Evolutionary conservation across 2,888 invertebrate species (phyloP), one percentile per base, ranked within the genome.

Genomic region (Thelaira solivaga): DNA sequence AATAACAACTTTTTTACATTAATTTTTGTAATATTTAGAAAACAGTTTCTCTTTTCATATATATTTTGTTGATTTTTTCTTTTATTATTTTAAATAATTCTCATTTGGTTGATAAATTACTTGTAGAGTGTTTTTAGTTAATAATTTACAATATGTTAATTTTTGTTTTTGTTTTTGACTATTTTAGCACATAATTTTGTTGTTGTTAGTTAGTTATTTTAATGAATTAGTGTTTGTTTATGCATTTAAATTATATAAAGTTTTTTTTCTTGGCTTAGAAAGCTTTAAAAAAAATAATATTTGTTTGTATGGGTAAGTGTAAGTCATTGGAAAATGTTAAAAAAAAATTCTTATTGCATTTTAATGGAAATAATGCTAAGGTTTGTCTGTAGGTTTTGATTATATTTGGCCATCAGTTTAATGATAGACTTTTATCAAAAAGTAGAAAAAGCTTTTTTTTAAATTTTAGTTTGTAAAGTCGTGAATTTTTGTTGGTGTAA

Each of bases 11-110:
- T 61, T 39, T 16, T n/a, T n/a, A n/a, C 0, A 1, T 16, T 34
- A 49, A n/a, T 34, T 45, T 67, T 59, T 61, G 43, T 61, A 31
- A 65, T 76, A 73, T 78, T 78, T 78, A 74, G 74, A 74, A 74
- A 78, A 78, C 78, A 74, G 64, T 78, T 78, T 74, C 74, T 74
- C 65, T 41, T 71, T 57, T 74, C 64, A 67, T 69, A 26, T 73
- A 69, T 77, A 22, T 64, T 73, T 69, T 55, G 53, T 62, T 49
- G 22, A 16, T 65, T 76, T 65, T 59, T 71, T 61, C 72, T 26
- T 49, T 69, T n/a, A n/a, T n/a, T n/a, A n/a, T n/a, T 39, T 49
- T 29, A 62, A 67, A 67, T 76, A 59, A 68, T 72, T 67, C 62
- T 34, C 45, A 67, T 62, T 72, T 62, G 39, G 61, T 72, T 78